Percentiles rank a stretch among this genome's conserved stretches.
phyloP scores from a whole-genome alignment of 2,113 vertebrate genomes.

The Cricetomys ansorgei region DNA sequence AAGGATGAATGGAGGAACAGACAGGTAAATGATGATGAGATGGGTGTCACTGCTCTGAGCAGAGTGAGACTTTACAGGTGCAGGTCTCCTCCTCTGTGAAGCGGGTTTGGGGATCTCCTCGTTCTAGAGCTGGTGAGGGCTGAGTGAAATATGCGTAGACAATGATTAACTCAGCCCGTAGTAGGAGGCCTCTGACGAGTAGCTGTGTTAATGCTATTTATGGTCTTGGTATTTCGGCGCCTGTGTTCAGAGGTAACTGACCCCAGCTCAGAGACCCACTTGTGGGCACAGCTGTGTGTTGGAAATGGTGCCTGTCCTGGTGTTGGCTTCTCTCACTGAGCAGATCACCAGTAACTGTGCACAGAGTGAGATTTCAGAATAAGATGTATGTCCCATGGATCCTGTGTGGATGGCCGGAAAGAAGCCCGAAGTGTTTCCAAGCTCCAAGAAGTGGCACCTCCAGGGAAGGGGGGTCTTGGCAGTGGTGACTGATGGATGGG shows the following conservation, averaged over 20 bases:
- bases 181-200: not conserved
- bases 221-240: not conserved
- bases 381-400: not conserved
- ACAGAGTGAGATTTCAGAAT: not conserved
- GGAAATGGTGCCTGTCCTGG: not conserved
- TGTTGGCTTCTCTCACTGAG: not conserved
- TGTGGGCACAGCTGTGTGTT: not conserved
- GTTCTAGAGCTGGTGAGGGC: not conserved
- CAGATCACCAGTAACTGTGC: not conserved
- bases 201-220: not conserved
- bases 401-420: not conserved
- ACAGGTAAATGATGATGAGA: not conserved
- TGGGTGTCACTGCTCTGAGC: too few species aligned
- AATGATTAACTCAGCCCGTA: not conserved
- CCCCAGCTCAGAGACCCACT: not conserved
- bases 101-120: not conserved
- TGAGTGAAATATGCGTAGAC: not conserved
- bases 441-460: rapidly evolving
- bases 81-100: not conserved
- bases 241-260: not conserved
- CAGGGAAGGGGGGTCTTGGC: not conserved
- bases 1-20: not conserved
- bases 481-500: not conserved
- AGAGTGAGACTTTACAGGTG: not conserved
- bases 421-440: not conserved